These are phyloP conservation scores for Megaceryle maxima DNA, from an alignment of 2,113 vertebrate species.

Conservation along the genomic window DNA sequence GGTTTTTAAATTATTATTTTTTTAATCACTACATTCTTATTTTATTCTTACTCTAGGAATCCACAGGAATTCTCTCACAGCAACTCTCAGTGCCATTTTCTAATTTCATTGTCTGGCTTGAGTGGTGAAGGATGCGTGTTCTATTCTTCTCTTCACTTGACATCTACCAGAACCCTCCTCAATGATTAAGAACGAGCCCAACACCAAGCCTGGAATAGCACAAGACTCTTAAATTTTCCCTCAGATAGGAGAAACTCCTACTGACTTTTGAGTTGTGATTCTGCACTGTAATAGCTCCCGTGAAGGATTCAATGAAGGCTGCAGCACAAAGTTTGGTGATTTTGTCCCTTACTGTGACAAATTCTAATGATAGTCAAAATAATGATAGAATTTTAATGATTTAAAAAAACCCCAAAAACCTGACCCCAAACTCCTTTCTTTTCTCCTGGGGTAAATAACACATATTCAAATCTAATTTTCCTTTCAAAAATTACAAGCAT, in stretches of 20 bases:
- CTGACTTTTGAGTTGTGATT: neutral
- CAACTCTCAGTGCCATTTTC: slow-evolving; percentile 38
- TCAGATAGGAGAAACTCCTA: neutral
- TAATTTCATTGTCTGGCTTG: slow-evolving; percentile 31
- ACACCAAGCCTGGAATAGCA: neutral
- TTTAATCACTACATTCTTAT: neutral
- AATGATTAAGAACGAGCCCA: slow-evolving; percentile 23
- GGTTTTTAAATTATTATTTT: too few relatives aligned
- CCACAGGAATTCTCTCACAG: slow-evolving; percentile 43
- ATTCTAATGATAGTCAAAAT: neutral
- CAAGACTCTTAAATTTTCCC: slow-evolving; percentile 9
- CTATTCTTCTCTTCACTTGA: slow-evolving; percentile 57
- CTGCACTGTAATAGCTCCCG: neutral
- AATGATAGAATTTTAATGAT: neutral
- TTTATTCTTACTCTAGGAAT: slow-evolving; percentile 44
- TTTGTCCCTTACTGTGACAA: neutral
- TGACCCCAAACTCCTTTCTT: neutral
- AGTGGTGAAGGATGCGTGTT: slow-evolving; percentile 27
- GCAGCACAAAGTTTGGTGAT: neutral
- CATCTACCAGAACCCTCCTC: slow-evolving; percentile 52
- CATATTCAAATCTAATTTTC: neutral
- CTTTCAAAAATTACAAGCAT: neutral
- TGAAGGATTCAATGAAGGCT: neutral
- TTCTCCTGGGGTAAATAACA: neutral
- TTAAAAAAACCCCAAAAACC: neutral